Base-by-base conservation (phyloP, 2,888 invertebrate species). In the Spatulosminthurus flaviceps region DNA sequence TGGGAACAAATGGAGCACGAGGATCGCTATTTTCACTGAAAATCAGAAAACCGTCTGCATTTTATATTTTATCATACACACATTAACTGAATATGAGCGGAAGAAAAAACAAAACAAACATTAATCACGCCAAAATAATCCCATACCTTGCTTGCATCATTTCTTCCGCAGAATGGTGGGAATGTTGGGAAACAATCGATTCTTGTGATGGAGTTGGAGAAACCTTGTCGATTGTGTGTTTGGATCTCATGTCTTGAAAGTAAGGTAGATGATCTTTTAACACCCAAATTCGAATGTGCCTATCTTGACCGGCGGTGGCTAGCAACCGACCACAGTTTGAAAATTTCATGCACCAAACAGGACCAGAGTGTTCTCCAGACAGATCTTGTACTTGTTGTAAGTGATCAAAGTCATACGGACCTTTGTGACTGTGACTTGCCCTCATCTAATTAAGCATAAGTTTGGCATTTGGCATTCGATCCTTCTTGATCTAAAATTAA, bases 331-430 rank as follows among this genome's bases (percentile, higher is more conserved):
- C 98, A 89, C 98, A 98, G 79, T 93, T 94, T 78, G 97, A 97
- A 88, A 98, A 98, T 89, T 97, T 97, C 94, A 98, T 97, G 87
- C 97, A 97, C 98, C 98, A 99, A 85, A 99, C 95, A 0, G 98
- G 96, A 69, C 97, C 96, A 16, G 92, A 91, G 88, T 97, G 96
- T 79, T 93, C 94, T 0, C 92, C 92, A 80, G 92, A 92, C 16
- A 64, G 24, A 64, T 64, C 64, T 89, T 95, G 95, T 0, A 98
- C 94, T 85, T 96, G 94, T 87, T 95, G 92, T 28, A 98, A 90
- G 83, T 93, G 92, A 73, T 96, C 95, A 88, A 98, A 98, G 88
- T 99, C 98, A 87, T 95, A 96, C 0, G 97, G 98, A 0, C 98
- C 98, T 87, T 98, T 98, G 88, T 98, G 97, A 79, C 95, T 95